phyloP scores from a whole-genome alignment of 2,113 vertebrate species.

The Lucifuga dentata region DNA sequence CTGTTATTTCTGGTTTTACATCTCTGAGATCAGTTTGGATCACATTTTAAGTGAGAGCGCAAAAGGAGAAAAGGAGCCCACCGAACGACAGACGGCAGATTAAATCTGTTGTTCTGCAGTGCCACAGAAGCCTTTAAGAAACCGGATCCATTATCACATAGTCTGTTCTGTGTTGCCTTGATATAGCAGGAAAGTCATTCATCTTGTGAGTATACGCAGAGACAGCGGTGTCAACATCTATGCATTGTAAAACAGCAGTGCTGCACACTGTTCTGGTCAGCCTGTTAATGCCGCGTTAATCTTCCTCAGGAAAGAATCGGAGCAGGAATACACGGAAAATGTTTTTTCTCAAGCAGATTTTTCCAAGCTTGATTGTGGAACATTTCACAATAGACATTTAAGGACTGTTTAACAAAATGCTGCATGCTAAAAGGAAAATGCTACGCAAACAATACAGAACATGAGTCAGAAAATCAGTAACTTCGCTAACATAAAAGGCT shows the following conservation, averaged over 20 bases:
- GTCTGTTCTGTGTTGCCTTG: constrained; percentile 57
- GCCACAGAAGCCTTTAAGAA: constrained; percentile 11
- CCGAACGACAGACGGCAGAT: constrained; percentile 28
- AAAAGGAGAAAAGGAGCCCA: constrained; percentile 30
- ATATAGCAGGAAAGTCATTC: constrained; percentile 45
- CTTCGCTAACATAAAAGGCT: neutral
- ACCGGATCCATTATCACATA: constrained; percentile 23
- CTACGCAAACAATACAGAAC: neutral
- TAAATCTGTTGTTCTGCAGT: constrained; percentile 18
- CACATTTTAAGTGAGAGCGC: constrained; percentile 51
- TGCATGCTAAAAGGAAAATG: neutral
- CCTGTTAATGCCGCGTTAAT: constrained; percentile 49
- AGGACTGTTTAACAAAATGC: neutral
- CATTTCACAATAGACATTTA: neutral
- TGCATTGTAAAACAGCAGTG: constrained; percentile 18
- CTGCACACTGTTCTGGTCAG: neutral
- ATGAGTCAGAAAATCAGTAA: neutral
- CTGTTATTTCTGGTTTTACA: constrained; percentile 50
- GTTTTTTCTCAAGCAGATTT: neutral
- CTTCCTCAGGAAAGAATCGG: constrained; percentile 16
- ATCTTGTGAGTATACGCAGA: constrained; percentile 58
- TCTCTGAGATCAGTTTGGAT: constrained; percentile 49
- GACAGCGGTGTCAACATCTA: constrained; percentile 37
- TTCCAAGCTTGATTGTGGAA: neutral
- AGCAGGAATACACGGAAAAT: neutral